These are phyloP conservation scores for Callospermophilus lateralis DNA, from an alignment of 2,113 vertebrate genomes.

Conservation along the genomic window DNA sequence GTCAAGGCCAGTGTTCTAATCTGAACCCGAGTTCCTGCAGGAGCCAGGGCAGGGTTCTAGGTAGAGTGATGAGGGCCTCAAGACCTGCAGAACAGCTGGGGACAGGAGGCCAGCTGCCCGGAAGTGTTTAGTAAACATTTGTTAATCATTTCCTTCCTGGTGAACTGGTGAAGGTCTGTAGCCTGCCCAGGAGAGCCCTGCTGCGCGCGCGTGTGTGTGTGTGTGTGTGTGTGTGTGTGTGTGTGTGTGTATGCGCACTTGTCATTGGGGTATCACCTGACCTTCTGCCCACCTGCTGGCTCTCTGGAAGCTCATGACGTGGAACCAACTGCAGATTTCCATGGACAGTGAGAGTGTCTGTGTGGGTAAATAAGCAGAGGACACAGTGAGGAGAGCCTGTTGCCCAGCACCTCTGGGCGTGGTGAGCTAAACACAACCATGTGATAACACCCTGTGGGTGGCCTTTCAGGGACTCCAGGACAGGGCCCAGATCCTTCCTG, in stretches of 20 bases:
- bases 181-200: neutral
- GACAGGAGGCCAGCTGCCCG: neutral
- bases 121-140: conserved; percentile 6
- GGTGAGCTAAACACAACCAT: conserved; percentile 9
- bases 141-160: conserved; percentile 50
- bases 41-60: neutral
- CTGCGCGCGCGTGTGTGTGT: neutral
- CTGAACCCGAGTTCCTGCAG: neutral
- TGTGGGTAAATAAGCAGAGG: neutral
- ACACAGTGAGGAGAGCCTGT: neutral
- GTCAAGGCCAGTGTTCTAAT: neutral
- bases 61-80: neutral
- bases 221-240: neutral
- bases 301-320: neutral
- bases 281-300: neutral
- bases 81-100: neutral
- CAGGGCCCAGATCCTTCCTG: neutral
- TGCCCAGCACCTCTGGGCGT: conserved; percentile 38
- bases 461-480: neutral
- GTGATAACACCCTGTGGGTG: neutral
- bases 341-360: fast-evolving
- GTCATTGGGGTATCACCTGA: neutral
- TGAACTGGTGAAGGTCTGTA: neutral
- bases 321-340: neutral
- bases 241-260: neutral